Base-by-base conservation (phyloP, 2,113 vertebrate genomes). In the Nothocercus nigrocapillus region DNA sequence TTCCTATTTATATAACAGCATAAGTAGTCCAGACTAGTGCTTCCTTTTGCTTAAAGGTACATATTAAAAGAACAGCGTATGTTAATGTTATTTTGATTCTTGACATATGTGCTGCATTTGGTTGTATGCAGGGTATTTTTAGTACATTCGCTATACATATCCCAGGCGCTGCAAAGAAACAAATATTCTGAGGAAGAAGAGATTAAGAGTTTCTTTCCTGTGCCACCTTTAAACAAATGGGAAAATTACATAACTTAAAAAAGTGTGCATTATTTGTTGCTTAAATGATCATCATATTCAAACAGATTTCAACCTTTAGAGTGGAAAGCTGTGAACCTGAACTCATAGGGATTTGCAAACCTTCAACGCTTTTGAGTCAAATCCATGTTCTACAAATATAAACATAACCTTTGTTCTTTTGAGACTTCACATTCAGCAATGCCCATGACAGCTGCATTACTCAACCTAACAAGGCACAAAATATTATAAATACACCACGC, bases 61-160 rank as follows among this genome's bases (percentile, higher is more conserved):
- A 38, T 62, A 87, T 89, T 89, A 84, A 90, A 94, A 90, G 74
- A 92, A 89, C 45, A 85, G 75, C 76, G 59, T 66, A 16, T 27
- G 87, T 92, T 91, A 93, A 94, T 95, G 88, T 66, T 78, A 91
- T 89, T 94, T 95, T 91, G 89, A 95, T 90, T 90, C 72, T 78
- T 54, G 82, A 75, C 84, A 91, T 59, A 36, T 94, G 63, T 70
- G 73, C 49, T 76, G 34, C 58, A 90, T 73, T 94, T 84, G 94
- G 84, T 81, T 89, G 85, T 14, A 83, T 6, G 8, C 51, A 95
- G 78, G 70, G 80, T 95, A 88, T 88, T 95, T 82, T 95, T 94
- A 90, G 68, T 45, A 87, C 67, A 73, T 96, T 77, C 89, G 77
- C 92, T 93, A 92, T 94, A 95, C 90, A 96, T 76, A 96, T 76